Evolutionary conservation across 2,888 invertebrate species (phyloP).

Genomic region (Chloroclystis v-ata): DNA sequence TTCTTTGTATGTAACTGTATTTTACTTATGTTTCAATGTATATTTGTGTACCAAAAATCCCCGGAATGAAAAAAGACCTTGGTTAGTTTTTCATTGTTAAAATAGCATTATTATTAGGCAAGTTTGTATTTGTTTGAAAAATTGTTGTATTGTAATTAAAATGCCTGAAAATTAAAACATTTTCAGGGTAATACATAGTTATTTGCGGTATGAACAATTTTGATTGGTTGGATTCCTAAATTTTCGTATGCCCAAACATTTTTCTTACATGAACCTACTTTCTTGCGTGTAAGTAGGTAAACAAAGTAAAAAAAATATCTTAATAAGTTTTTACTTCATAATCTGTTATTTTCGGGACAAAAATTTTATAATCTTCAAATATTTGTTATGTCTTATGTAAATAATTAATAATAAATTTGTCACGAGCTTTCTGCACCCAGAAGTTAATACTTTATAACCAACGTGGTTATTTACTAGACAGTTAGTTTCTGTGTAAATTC

Average conservation of each 20-base stretch:
- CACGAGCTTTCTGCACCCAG: too few species aligned
- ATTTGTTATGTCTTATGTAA: too few species aligned
- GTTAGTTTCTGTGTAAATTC: too few species aligned
- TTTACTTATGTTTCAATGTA: slow-evolving; percentile 34
- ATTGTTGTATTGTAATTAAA: slow-evolving; percentile 30
- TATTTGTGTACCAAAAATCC: slow-evolving; percentile 34
- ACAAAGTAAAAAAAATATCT: too few species aligned
- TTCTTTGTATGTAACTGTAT: slow-evolving; percentile 30
- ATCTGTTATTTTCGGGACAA: too few species aligned
- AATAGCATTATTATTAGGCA: slow-evolving; percentile 33
- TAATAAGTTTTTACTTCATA: too few species aligned
- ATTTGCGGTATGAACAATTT: slow-evolving; percentile 18
- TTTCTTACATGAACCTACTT: not conserved
- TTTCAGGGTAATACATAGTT: slow-evolving; percentile 14
- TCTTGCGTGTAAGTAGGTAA: too few species aligned
- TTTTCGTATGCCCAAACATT: slow-evolving; percentile 3
- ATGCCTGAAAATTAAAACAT: slow-evolving; percentile 21
- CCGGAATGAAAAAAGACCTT: slow-evolving; percentile 21
- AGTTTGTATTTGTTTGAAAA: slow-evolving; percentile 35
- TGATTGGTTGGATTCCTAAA: slow-evolving; percentile 9
- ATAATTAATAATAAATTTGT: too few species aligned
- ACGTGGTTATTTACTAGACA: too few species aligned
- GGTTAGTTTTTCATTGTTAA: slow-evolving; percentile 18
- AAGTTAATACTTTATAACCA: too few species aligned
- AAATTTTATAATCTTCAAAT: too few species aligned